Percentiles rank a stretch among this genome's conserved stretches.
phyloP scores from a whole-genome alignment of 2,888 invertebrate species.

The Boloria selene region DNA sequence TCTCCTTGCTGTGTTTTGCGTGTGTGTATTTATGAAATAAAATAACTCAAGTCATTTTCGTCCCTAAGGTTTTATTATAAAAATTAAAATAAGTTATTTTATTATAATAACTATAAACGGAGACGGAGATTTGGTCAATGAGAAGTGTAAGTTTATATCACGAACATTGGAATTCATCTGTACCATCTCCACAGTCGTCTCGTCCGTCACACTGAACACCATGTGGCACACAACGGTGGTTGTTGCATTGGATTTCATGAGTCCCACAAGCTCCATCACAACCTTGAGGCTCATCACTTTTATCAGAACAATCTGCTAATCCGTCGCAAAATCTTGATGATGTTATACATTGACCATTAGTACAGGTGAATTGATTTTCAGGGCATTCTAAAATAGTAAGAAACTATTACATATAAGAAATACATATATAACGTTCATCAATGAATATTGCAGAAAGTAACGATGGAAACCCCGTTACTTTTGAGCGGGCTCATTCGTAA shows the following conservation, averaged over 20 bases:
- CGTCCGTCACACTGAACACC: conserved; percentile 85
- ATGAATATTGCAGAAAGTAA: conserved; percentile 1
- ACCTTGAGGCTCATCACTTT: conserved; percentile 86
- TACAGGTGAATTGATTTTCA: conserved; percentile 79
- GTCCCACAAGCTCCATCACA: conserved; percentile 80
- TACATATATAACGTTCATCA: background rate
- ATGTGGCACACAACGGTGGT: conserved; percentile 84
- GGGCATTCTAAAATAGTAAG: conserved; percentile 66
- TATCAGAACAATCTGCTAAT: conserved; percentile 84
- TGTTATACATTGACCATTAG: conserved; percentile 85
- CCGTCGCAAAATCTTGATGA: conserved; percentile 87
- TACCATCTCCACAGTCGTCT: conserved; percentile 85
- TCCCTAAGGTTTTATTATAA: conserved; percentile 16
- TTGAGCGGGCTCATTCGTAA: conserved; percentile 60
- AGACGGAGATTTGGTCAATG: conserved; percentile 8
- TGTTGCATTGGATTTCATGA: conserved; percentile 70
- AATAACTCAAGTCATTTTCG: background rate
- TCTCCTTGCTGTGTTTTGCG: too few species aligned
- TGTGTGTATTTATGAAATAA: background rate
- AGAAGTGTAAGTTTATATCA: conserved; percentile 36
- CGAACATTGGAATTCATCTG: conserved; percentile 84
- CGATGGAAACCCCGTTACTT: conserved; percentile 58
- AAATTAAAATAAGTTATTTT: conserved; percentile 19
- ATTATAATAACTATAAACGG: conserved; percentile 5
- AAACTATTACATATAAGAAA: background rate